Percentiles rank a stretch among this genome's conserved stretches.
These are phyloP conservation scores for Drosophila orena DNA, from an alignment of 1,140 invertebrate species.

Conservation along the genomic window DNA sequence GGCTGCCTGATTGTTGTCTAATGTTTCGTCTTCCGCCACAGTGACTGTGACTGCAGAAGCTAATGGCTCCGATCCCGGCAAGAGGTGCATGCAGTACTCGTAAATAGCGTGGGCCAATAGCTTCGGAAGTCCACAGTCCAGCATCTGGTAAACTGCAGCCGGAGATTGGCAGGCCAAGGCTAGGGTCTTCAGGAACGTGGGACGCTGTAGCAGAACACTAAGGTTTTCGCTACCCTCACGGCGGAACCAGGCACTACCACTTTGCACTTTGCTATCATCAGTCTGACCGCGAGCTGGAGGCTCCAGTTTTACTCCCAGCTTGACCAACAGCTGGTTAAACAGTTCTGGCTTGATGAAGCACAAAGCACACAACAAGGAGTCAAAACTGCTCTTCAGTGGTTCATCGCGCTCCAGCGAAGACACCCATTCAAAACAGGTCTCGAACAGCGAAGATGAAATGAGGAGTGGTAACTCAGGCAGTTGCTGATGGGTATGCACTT, in stretches of 20 bases:
- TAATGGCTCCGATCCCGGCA: slow-evolving; percentile 36
- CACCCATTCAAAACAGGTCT: slow-evolving; percentile 92
- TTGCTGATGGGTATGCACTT: slow-evolving; percentile 87
- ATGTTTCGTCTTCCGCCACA: not conserved
- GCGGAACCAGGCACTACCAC: slow-evolving; percentile 86
- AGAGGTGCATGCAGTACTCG: slow-evolving; percentile 85
- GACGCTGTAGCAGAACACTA: slow-evolving; percentile 86
- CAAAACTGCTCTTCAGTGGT: slow-evolving; percentile 90
- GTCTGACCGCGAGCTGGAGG: slow-evolving; percentile 86
- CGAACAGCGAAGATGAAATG: slow-evolving; percentile 89
- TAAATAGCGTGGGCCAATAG: slow-evolving; percentile 87
- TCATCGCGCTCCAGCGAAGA: slow-evolving; percentile 88
- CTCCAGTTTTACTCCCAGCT: slow-evolving; percentile 88
- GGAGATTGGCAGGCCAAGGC: slow-evolving; percentile 91
- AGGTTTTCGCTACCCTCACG: slow-evolving; percentile 85
- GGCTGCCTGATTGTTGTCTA: not conserved
- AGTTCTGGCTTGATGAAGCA: slow-evolving; percentile 92
- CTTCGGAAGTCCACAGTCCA: slow-evolving; percentile 91
- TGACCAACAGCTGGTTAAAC: slow-evolving; percentile 90
- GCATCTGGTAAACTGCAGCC: slow-evolving; percentile 89
- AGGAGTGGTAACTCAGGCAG: slow-evolving; percentile 88
- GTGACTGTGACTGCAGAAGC: slow-evolving; percentile 12
- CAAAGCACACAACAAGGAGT: slow-evolving; percentile 92
- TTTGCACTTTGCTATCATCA: slow-evolving; percentile 89
- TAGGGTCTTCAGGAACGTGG: slow-evolving; percentile 90